These are phyloP conservation scores for Paramormyrops hopkinsi DNA, from an alignment of 2,797 vertebrate species.

Conservation along the genomic window DNA sequence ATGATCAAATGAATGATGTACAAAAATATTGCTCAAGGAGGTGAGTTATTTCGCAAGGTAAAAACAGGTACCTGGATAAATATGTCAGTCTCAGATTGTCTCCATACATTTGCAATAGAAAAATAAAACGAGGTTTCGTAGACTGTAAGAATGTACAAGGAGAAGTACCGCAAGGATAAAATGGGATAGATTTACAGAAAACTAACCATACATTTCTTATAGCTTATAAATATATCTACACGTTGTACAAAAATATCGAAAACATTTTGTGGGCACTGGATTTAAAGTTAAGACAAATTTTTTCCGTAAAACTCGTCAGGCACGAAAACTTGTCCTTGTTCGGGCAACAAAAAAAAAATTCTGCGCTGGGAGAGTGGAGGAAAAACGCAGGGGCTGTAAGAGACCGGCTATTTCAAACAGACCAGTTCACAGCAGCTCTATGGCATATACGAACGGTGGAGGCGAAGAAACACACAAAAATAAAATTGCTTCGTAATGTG, in stretches of 20 bases:
- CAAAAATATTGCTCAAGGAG: slow-evolving; percentile 23
- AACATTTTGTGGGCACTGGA: slow-evolving; percentile 67
- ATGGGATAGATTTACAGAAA: slow-evolving; percentile 72
- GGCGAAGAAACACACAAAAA: background rate
- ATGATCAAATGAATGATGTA: slow-evolving; percentile 28
- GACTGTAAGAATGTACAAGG: slow-evolving; percentile 70
- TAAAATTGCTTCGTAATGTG: slow-evolving; percentile 28
- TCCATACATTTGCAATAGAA: slow-evolving; percentile 60
- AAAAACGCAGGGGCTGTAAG: slow-evolving; percentile 19
- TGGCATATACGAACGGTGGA: slow-evolving; percentile 18
- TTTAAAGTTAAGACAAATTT: slow-evolving; percentile 47
- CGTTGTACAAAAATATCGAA: slow-evolving; percentile 80
- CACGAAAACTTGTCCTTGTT: slow-evolving; percentile 59
- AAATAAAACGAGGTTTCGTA: slow-evolving; percentile 68
- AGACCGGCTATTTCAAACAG: slow-evolving; percentile 16
- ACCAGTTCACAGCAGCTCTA: slow-evolving; percentile 31
- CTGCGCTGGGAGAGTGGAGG: slow-evolving; percentile 19
- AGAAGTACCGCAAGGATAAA: slow-evolving; percentile 81
- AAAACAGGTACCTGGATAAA: slow-evolving; percentile 46
- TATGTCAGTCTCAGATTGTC: slow-evolving; percentile 54
- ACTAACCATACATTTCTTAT: slow-evolving; percentile 66
- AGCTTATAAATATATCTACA: slow-evolving; percentile 93
- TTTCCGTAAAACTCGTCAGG: slow-evolving; percentile 60
- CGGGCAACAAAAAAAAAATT: slow-evolving; percentile 28
- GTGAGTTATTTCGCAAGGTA: slow-evolving; percentile 16